Conservation (phyloP, 2,888 invertebrate genomes). For the Sturmia bella region DNA sequence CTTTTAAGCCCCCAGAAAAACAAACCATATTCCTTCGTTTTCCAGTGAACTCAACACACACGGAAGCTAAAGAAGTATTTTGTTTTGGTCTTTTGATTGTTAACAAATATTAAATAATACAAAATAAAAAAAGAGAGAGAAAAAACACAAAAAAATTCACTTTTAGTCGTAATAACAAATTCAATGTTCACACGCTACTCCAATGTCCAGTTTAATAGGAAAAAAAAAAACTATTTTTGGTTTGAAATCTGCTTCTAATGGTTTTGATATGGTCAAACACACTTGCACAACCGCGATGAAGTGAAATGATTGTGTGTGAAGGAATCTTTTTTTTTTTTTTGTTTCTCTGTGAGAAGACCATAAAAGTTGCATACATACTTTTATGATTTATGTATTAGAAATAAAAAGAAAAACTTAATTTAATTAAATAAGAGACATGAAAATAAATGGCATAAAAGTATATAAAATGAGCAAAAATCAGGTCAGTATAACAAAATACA, state of each 20-base stretch:
- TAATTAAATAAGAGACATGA: too few species aligned
- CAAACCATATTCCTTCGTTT: conserved; percentile 40
- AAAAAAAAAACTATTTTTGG: conserved; percentile 19
- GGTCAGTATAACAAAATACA: too few species aligned
- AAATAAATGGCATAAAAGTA: too few species aligned
- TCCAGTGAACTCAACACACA: conserved; percentile 60
- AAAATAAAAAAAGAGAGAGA: too few species aligned
- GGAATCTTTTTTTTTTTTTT: background rate
- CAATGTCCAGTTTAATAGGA: conserved; percentile 55
- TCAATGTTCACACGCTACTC: conserved; percentile 68
- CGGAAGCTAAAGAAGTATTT: conserved; percentile 52
- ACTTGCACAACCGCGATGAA: background rate
- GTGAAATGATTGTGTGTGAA: background rate
- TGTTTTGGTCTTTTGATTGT: conserved; percentile 51
- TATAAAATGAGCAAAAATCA: too few species aligned
- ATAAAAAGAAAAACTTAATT: too few species aligned
- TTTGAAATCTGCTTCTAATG: conserved; percentile 58
- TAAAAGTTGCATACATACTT: too few species aligned
- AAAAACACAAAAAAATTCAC: conserved; percentile 7
- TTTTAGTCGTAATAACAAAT: conserved; percentile 25
- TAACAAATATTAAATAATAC: conserved; percentile 23
- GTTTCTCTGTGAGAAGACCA: too few species aligned
- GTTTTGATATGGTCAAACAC: conserved; percentile 23
- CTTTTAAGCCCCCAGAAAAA: background rate
- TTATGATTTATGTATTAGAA: too few species aligned